Base-by-base conservation (phyloP, 2,888 invertebrate genomes). In the Podabrus alpinus region DNA sequence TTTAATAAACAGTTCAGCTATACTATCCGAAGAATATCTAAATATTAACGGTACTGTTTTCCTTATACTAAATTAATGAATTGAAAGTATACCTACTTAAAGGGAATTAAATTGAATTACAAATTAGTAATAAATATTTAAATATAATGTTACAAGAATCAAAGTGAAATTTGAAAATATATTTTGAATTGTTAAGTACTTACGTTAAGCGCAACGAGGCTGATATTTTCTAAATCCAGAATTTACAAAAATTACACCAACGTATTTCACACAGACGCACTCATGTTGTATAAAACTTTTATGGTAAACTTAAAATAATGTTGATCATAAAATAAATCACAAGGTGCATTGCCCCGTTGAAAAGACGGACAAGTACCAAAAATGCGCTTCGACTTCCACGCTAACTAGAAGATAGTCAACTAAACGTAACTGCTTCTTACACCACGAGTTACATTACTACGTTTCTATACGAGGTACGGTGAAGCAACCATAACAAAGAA, bases 301-400 rank as follows among this genome's bases (percentile, higher is more conserved):
- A 64, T 19, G n/a, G n/a, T 9, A 64, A 64, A 64, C 62, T n/a
- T 19, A 15, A 64, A 17, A 64, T 21, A 64, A 17, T 64, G 19
- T 64, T 19, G 13, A 19, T 64, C 19, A 64, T 21, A 61, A 17
- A 61, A 61, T 64, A 21, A 64, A 64, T 64, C 16, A 45, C 45
- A 64, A 61, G n/a, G 62, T 64, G 21, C 62, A 64, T 64, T 64
- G 62, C 62, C 17, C 62, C 21, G 62, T 64, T 19, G n/a, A 3
- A 64, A 19, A 19, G 62, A 64, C 62, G 62, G 16, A 64, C 16
- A 21, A 64, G 62, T 64, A 64, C 62, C 62, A 15, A 64, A 64
- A 64, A 64, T 64, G 62, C 17, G 21, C 62, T n/a, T 64, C 62
- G 62, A 64, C 62, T 64, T 64, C 62, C 62, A 64, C 62, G 21